These are phyloP conservation scores for Sphaerophoria taeniata DNA, from an alignment of 2,888 invertebrate genomes.

Conservation along the genomic window DNA sequence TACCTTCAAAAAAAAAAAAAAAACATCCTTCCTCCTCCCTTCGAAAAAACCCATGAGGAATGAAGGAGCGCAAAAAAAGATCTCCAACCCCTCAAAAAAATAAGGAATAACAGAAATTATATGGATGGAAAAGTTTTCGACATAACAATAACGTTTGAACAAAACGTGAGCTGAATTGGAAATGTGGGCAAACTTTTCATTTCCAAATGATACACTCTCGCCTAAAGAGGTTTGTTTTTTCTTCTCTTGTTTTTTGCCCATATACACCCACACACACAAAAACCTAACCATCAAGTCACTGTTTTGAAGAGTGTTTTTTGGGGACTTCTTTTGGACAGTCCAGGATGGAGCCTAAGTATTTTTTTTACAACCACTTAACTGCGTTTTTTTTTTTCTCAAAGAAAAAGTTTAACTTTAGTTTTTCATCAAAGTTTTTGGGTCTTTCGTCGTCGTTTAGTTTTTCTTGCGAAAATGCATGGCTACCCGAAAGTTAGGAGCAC, in stretches of 20 bases:
- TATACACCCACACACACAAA: conserved; percentile 42
- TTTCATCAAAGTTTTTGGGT: conserved; percentile 20
- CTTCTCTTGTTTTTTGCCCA: not conserved
- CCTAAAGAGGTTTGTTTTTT: conserved; percentile 32
- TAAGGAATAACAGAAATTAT: conserved; percentile 74
- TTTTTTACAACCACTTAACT: conserved; percentile 65
- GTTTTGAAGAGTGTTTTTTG: no score
- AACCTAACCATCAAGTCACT: no score
- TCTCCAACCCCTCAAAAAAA: conserved; percentile 28
- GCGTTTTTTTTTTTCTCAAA: conserved; percentile 58
- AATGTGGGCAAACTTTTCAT: conserved; percentile 71
- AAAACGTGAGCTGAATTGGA: conserved; percentile 74
- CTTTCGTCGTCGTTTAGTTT: not conserved
- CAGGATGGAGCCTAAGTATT: conserved; percentile 29
- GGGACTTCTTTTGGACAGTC: not conserved
- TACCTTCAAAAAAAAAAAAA: not conserved
- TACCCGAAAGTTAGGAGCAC: conserved; percentile 20
- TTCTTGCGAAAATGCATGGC: conserved; percentile 25
- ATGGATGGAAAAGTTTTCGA: conserved; percentile 74
- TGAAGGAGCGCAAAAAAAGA: not conserved
- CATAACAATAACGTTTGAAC: conserved; percentile 74
- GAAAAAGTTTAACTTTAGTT: conserved; percentile 65
- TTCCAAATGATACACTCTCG: conserved; percentile 72
- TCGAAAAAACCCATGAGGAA: no score
- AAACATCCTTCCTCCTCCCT: conserved; percentile 31